Evolutionary conservation across 2,888 invertebrate genomes (phyloP).

Genomic region (Polyploca ridens): DNA sequence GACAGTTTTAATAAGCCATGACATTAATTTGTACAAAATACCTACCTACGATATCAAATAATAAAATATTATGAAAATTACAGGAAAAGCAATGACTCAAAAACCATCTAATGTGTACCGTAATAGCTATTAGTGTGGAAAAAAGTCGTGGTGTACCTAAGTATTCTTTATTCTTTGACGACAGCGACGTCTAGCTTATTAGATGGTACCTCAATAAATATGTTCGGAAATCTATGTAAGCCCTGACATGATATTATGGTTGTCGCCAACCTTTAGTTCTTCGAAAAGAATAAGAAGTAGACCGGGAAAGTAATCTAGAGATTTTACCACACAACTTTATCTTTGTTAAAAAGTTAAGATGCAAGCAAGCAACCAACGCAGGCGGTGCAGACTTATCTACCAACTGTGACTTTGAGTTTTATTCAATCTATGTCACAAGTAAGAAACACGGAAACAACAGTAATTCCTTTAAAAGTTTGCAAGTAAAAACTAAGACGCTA

Average conservation of each 20-base stretch:
- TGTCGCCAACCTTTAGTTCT: too few species aligned
- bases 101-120: too few species aligned
- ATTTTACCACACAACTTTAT: not conserved
- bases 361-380: not conserved
- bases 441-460: slow-evolving; percentile 54
- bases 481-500: slow-evolving; percentile 63
- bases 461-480: slow-evolving; percentile 68
- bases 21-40: not conserved
- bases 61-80: too few species aligned
- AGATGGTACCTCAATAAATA: too few species aligned
- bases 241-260: too few species aligned
- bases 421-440: slow-evolving; percentile 45
- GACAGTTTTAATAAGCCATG: slow-evolving; percentile 26
- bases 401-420: slow-evolving; percentile 25
- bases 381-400: not conserved
- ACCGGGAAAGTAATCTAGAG: not conserved
- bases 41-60: not conserved
- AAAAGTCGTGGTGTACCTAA: too few species aligned
- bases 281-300: not conserved
- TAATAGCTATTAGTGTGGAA: too few species aligned
- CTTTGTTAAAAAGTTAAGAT: not conserved
- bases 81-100: too few species aligned
- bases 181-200: too few species aligned
- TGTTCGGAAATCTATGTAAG: too few species aligned
- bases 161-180: too few species aligned